A percentile compares a stretch with the other conserved stretches of the same genome.
Conservation (phyloP, 1,140 invertebrate genomes). For the Drosophila grimshawi region DNA sequence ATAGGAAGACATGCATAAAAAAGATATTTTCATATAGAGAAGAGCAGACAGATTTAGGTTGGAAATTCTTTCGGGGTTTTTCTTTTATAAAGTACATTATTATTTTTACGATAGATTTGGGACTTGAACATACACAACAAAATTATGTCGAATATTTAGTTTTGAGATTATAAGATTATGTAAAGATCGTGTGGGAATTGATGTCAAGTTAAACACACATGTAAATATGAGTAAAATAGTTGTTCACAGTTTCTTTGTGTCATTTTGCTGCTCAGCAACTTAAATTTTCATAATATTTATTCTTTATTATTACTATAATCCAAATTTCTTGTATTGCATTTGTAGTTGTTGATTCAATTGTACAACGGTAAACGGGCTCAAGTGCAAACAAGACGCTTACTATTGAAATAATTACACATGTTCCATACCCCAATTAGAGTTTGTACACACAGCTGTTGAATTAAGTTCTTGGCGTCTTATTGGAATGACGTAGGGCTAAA, state of each 20-base stretch:
- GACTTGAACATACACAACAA: background rate
- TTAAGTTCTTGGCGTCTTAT: constrained; percentile 13
- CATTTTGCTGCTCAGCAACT: background rate
- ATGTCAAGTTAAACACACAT: no score
- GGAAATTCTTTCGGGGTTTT: background rate
- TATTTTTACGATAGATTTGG: background rate
- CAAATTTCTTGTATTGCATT: background rate
- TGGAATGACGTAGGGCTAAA: constrained; percentile 36
- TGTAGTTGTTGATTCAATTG: constrained; percentile 28
- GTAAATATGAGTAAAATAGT: background rate
- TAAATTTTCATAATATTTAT: background rate
- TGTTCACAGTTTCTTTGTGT: background rate
- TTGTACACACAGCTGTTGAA: constrained; percentile 33
- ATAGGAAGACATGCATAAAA: background rate
- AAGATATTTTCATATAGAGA: background rate
- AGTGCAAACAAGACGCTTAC: constrained; percentile 8
- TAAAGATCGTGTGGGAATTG: no score
- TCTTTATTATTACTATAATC: background rate
- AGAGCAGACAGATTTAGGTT: background rate
- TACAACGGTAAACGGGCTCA: background rate
- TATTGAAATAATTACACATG: constrained; percentile 13
- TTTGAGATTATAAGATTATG: background rate
- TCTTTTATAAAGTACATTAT: background rate
- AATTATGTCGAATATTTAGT: background rate
- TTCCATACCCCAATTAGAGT: constrained; percentile 25